Evolutionary conservation across 2,888 invertebrate genomes (phyloP).

Genomic region (Sinopyrophorus schimmeli): DNA sequence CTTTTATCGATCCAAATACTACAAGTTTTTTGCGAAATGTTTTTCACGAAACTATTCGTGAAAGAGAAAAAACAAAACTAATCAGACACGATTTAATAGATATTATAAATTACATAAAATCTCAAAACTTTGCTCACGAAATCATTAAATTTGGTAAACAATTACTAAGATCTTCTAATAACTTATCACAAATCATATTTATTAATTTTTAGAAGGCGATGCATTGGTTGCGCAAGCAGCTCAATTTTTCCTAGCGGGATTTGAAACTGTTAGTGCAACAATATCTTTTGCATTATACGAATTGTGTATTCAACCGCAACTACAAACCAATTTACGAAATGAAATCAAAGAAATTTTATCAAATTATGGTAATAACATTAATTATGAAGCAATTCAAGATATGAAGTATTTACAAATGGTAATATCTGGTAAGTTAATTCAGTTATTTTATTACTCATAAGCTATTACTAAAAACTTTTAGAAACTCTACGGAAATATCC

Average conservation of each 20-base stretch:
- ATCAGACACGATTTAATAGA: slow-evolving; percentile 50
- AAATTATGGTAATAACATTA: slow-evolving; percentile 51
- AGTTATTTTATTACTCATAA: neutral
- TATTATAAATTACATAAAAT: slow-evolving; percentile 29
- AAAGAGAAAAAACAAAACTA: slow-evolving; percentile 35
- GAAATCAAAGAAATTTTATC: slow-evolving; percentile 56
- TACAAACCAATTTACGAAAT: slow-evolving; percentile 58
- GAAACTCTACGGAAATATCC: slow-evolving; percentile 56
- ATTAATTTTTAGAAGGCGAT: slow-evolving; percentile 55
- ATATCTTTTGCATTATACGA: slow-evolving; percentile 61
- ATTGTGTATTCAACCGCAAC: slow-evolving; percentile 57
- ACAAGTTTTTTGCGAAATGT: slow-evolving; percentile 42
- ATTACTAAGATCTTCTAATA: slow-evolving; percentile 35
- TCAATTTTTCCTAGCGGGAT: slow-evolving; percentile 64
- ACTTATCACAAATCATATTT: neutral
- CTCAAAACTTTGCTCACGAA: neutral
- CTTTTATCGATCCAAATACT: slow-evolving; percentile 39
- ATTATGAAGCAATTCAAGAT: slow-evolving; percentile 59
- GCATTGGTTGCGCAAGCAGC: slow-evolving; percentile 62
- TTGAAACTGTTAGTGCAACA: slow-evolving; percentile 64
- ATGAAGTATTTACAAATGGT: slow-evolving; percentile 63
- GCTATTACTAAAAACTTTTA: slow-evolving; percentile 40
- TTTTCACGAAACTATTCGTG: slow-evolving; percentile 43
- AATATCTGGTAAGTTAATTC: slow-evolving; percentile 56
- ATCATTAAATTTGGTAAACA: slow-evolving; percentile 2